A percentile compares a stretch with the other conserved stretches of the same genome.
phyloP scores from a whole-genome alignment of 2,797 vertebrate genomes.

The Momotus momota region DNA sequence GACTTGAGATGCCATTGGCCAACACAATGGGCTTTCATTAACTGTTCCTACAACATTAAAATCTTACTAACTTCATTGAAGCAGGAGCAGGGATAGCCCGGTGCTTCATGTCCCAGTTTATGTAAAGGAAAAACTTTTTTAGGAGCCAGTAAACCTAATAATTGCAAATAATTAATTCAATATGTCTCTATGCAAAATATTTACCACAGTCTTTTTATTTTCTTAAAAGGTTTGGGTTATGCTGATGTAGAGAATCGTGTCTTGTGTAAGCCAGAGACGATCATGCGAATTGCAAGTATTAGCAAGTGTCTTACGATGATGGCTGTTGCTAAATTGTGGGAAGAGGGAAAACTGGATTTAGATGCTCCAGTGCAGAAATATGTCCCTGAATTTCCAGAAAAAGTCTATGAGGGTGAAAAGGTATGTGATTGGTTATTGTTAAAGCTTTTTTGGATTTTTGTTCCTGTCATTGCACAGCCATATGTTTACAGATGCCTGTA shows the following conservation, averaged over 20 bases:
- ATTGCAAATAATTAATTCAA: not conserved
- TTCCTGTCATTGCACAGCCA: not conserved
- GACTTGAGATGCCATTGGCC: not conserved
- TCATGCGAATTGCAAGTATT: conserved; percentile 97
- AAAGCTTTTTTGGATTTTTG: not conserved
- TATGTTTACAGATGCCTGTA: not conserved
- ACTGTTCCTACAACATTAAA: not conserved
- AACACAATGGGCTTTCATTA: not conserved
- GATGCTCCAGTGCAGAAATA: conserved; percentile 94
- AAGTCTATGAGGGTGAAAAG: conserved; percentile 90
- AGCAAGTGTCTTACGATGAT: conserved; percentile 95
- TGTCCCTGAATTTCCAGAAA: conserved; percentile 95
- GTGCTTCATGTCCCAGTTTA: not conserved
- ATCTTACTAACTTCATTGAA: not conserved
- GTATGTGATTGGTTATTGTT: conserved; percentile 72
- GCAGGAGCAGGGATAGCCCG: not conserved
- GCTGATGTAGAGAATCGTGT: conserved; percentile 95
- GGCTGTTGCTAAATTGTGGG: conserved; percentile 91
- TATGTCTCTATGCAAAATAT: not conserved
- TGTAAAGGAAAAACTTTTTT: not conserved
- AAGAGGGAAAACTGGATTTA: conserved; percentile 91
- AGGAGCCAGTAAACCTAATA: not conserved
- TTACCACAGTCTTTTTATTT: not conserved
- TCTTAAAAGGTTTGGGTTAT: conserved; percentile 87
- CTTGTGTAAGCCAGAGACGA: conserved; percentile 86